A percentile compares a stretch with the other conserved stretches of the same genome.
phyloP scores from a whole-genome alignment of 2,888 invertebrate species.

The Gisinianus flammeolus region DNA sequence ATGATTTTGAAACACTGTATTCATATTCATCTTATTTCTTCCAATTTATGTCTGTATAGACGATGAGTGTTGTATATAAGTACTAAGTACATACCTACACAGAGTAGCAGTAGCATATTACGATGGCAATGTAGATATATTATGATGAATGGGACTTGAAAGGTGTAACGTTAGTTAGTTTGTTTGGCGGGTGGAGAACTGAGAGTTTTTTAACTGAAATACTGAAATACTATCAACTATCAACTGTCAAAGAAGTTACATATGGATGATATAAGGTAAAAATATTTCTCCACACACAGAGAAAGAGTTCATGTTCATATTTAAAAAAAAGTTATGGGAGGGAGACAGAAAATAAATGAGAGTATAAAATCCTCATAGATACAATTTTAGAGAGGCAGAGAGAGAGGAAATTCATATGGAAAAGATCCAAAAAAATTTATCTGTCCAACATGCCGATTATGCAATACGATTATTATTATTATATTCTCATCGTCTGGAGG shows the following conservation, averaged over 20 bases:
- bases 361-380: constrained; percentile 38
- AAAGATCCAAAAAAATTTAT: constrained; percentile 37
- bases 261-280: not conserved
- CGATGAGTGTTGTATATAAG: not conserved
- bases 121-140: too few species aligned
- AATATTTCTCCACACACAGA: not conserved
- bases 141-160: too few species aligned
- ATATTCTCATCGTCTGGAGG: constrained; percentile 1
- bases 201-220: too few species aligned
- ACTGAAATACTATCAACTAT: too few species aligned
- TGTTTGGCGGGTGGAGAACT: too few species aligned
- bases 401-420: constrained; percentile 27
- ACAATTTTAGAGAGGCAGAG: constrained; percentile 43
- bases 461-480: constrained; percentile 6
- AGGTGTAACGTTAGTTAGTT: too few species aligned
- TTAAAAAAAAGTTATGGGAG: not conserved
- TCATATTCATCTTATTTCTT: not conserved
- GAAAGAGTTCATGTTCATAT: not conserved
- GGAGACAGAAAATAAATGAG: constrained; percentile 1
- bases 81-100: too few species aligned
- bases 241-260: too few species aligned
- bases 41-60: not conserved
- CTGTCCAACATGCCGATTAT: constrained; percentile 26
- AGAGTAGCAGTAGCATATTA: too few species aligned
- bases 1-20: not conserved